Conservation (phyloP, 2,888 invertebrate species). For the Patella caerulea region DNA sequence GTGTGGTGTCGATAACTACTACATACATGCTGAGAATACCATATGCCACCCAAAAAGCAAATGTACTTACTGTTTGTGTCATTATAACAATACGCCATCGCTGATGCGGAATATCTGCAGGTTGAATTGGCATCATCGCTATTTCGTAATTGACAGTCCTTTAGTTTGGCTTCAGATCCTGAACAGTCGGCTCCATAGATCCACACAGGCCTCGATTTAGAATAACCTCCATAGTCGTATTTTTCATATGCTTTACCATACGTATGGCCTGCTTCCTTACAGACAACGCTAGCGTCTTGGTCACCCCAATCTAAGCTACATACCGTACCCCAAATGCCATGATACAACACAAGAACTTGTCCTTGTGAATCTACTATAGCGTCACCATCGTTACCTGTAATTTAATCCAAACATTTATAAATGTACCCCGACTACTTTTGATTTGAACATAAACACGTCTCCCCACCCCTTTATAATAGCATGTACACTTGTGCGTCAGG, state of each 20-base stretch:
- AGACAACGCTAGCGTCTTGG: not conserved
- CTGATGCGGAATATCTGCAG: no score
- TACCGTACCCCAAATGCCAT: not conserved
- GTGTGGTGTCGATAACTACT: no score
- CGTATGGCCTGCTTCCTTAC: not conserved
- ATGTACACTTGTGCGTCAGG: no score
- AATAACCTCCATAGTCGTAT: not conserved
- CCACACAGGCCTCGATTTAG: not conserved
- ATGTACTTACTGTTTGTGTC: not conserved
- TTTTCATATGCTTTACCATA: not conserved
- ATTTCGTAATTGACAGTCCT: not conserved
- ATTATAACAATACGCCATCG: not conserved
- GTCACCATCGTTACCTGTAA: not conserved
- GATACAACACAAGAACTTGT: not conserved
- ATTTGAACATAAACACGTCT: no score
- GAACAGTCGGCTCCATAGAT: not conserved
- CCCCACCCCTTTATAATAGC: no score
- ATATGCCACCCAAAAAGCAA: no score
- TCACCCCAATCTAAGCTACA: not conserved
- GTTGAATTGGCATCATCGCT: not conserved
- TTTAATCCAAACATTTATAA: no score
- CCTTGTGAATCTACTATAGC: not conserved
- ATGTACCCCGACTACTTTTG: no score
- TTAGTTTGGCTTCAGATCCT: not conserved
- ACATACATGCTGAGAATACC: no score